Base-by-base conservation (phyloP, 2,113 vertebrate genomes). In the Globicephala melas region DNA sequence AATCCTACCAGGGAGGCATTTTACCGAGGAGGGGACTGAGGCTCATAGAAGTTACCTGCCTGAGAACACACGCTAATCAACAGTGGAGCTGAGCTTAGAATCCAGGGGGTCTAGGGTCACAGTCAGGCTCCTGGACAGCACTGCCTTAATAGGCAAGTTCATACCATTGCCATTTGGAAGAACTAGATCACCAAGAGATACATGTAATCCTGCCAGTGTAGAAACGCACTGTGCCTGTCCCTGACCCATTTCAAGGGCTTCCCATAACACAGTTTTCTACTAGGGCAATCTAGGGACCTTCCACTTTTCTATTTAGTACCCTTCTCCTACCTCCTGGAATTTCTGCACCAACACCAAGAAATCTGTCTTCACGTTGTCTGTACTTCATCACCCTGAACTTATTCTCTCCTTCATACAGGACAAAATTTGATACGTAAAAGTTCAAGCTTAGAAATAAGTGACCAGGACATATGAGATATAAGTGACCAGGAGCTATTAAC, bases 371-470 rank as follows among this genome's bases (percentile, higher is more conserved):
- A 0, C 47, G 15, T 41, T 58, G 65, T 92, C 67, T 85, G 18
- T 60, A 18, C 5, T 63, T 70, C 7, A 18, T 73, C 44, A 79
- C 23, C 8, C 36, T 50, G 5, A 90, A 89, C 13, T 73, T 90
- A 26, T 77, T 28, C 33, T 95, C 74, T 62, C 60, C 74, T 89
- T 94, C 55, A 58, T 21, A 83, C 0, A 41, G 47, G 77, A 85
- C 4, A 41, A 93, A 74, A 74, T 50, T 36, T 67, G 55, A 7
- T 50, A 79, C 33, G 79, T 74, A 79, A 68, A 88, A 91, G 47
- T 55, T 89, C 23, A 89, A 81, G 68, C 44, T 88, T 89, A 77
- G 76, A 91, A 91, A 55, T 82, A 94, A 97, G 53, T 85, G 82
- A 70, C 76, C 53, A 63, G 70, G 44, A 65, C 41, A 25, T 73